phyloP scores from a whole-genome alignment of 2,797 vertebrate genomes.

The Spea hammondii region DNA sequence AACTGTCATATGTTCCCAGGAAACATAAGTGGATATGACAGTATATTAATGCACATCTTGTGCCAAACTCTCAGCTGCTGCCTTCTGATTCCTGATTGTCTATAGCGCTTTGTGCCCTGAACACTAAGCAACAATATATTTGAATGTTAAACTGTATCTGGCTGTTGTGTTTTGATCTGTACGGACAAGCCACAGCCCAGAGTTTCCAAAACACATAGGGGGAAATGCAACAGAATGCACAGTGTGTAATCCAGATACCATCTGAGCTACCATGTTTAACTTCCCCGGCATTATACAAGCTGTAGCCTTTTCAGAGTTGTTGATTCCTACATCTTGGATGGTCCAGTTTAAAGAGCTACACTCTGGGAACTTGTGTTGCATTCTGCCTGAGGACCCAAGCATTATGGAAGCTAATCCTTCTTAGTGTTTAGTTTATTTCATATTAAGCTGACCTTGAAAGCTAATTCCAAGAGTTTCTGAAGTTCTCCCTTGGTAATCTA shows the following conservation, averaged over 20 bases:
- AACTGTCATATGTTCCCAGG: neutral
- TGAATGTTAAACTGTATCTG: constrained; percentile 30
- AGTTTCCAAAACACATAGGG: neutral
- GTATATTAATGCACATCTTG: constrained; percentile 24
- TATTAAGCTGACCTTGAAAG: neutral
- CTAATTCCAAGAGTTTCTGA: neutral
- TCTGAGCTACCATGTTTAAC: constrained; percentile 7
- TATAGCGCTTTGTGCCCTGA: constrained; percentile 35
- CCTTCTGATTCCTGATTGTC: constrained; percentile 39
- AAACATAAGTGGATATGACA: neutral
- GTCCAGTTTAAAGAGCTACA: neutral
- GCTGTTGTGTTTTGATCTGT: neutral
- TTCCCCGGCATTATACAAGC: neutral
- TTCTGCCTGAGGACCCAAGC: neutral
- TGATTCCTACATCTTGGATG: neutral
- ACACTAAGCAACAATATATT: constrained; percentile 32
- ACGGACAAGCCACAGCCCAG: neutral
- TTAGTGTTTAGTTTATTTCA: neutral
- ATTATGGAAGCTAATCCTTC: neutral
- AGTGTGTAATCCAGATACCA: neutral
- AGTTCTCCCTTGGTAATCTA: neutral
- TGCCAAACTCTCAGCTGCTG: constrained; percentile 35
- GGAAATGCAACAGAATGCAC: neutral
- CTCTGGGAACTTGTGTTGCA: neutral
- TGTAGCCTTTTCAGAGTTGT: neutral